Base-by-base conservation (phyloP, 2,888 invertebrate species). In the Caenorhabditis virilis region DNA sequence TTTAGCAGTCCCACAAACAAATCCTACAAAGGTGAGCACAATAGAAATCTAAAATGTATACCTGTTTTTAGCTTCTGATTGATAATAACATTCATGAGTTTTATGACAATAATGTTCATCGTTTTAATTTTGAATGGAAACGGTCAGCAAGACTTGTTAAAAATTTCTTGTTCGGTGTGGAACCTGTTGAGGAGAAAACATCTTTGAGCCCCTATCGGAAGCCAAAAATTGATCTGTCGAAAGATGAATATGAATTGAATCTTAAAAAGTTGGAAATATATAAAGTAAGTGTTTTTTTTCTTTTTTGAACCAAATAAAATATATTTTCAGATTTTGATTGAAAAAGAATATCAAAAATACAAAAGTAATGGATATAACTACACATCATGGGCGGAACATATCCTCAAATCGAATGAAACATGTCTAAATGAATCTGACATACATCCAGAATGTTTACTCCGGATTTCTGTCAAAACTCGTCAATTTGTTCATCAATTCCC, bases 31-130 rank as follows among this genome's bases (percentile, higher is more conserved):
- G 59, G 69, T 72, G 5, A 22, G 3, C 15, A n/a, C 4, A 36
- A 36, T 7, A 9, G 41, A 41, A 20, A 20, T 15, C 36, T 47
- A 53, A n/a, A n/a, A n/a, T n/a, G n/a, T n/a, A n/a, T n/a, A n/a
- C n/a, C n/a, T n/a, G n/a, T n/a, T n/a, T 79, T n/a, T 69, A 79
- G 64, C 57, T 79, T 13, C 65, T 79, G 22, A 59, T 74, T 13
- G 66, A 66, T 13, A 67, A 70, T 9, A 70, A 76, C 50, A 63
- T 67, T 6, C 71, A 74, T 49, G 79, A 79, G 52, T 79, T 58
- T 61, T 79, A 62, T 55, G 79, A 79, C 47, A 72, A 77, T 42
- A 61, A 78, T 57, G 64, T 71, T 13, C 72, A 72, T 52, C 46
- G 45, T 13, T 72, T 69, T 53, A 63, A 72, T 39, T 66, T 63